Evolutionary conservation across 2,888 invertebrate species (phyloP), one percentile per base, ranked within the genome.

Genomic region (Gastrophysa polygoni): DNA sequence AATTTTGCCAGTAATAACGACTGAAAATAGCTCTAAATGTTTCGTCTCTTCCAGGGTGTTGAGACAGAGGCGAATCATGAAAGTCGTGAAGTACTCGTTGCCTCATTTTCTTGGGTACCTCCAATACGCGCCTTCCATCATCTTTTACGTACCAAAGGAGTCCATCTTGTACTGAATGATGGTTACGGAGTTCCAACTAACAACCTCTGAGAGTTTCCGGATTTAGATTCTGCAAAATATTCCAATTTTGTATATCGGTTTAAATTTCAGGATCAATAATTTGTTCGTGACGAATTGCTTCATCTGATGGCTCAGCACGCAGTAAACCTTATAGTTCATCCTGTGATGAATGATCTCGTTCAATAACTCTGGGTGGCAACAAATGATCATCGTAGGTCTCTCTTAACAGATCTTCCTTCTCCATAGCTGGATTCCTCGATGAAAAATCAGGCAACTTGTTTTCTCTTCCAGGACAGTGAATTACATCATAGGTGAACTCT

Each of bases 41-140:
- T 59, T 73, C 68, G 1, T 70, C 71, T 5, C 47, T 18, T 8
- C 72, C 72, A 0, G 72, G 71, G 46, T 73, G 69, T 1, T 66
- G 29, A 32, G 29, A 32, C 29, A 32, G 10, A 32, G 29, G 29
- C 1, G 29, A 32, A n/a, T n/a, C n/a, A n/a, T n/a, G n/a, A n/a
- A n/a, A 32, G 8, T 32, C 29, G 10, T 32, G 10, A 5, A 32
- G 10, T 8, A 32, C 29, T 7, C 29, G 29, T 10, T 32, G 29
- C 10, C 29, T 32, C 10, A 32, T 6, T 8, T 32, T 32, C 10
- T 10, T 32, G 6, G 29, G 29, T 32, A 32, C 29, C 10, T 32
- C 29, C 10, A 32, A 8, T 8, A 32, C 29, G 6, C 10, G 29
- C 10, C 10, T 32, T 32, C 29, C 29, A 32, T n/a, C n/a, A n/a